A percentile compares a stretch with the other conserved stretches of the same genome.
Conservation (phyloP, 2,888 invertebrate species). For the Oligia strigilis region DNA sequence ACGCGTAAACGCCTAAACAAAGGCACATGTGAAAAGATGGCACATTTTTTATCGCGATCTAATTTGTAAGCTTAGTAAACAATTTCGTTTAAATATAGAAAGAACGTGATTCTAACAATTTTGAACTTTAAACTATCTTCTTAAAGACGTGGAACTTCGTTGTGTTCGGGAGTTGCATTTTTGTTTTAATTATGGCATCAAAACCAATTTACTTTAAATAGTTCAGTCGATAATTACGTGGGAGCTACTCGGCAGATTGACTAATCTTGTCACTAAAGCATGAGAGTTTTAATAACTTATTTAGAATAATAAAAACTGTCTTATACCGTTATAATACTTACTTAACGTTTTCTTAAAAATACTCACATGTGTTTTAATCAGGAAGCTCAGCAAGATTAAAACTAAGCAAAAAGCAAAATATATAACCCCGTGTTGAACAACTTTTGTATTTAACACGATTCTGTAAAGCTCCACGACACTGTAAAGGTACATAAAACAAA, state of each 20-base stretch:
- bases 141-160: neutral
- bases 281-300: neutral
- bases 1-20: neutral
- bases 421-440: neutral
- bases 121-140: neutral
- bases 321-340: neutral
- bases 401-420: neutral
- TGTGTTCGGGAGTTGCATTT: neutral
- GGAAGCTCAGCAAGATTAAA: neutral
- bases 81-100: neutral
- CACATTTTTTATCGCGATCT: neutral
- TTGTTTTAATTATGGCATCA: neutral
- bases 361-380: conserved; percentile 27
- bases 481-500: neutral
- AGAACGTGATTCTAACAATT: neutral
- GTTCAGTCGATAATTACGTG: neutral
- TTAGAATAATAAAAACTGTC: neutral
- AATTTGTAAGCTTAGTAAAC: neutral
- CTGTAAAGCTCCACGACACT: no score
- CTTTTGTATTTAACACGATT: neutral
- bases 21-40: neutral
- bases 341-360: neutral
- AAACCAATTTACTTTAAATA: neutral
- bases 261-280: neutral
- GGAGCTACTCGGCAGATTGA: neutral